phyloP scores from a whole-genome alignment of 2,113 vertebrate species.

The Apeltes quadracus region DNA sequence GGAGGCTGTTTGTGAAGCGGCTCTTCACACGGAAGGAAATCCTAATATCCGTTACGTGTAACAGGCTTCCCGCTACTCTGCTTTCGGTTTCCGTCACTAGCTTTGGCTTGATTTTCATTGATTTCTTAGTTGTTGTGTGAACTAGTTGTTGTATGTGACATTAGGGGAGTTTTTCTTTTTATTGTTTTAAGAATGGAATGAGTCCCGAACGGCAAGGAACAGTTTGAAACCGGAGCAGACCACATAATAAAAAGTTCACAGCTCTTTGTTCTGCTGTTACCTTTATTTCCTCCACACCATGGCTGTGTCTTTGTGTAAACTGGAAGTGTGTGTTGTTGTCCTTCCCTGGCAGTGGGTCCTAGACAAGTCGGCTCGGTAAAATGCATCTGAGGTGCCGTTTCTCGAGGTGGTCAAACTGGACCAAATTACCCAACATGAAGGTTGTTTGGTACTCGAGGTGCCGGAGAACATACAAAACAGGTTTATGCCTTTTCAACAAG shows the following conservation, averaged over 20 bases:
- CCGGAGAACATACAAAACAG: neutral
- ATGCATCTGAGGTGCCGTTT: neutral
- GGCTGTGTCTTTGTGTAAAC: neutral
- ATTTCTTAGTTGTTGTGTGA: neutral
- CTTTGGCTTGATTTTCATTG: neutral
- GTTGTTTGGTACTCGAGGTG: no score
- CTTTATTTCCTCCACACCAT: neutral
- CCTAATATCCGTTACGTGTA: slow-evolving; percentile 26
- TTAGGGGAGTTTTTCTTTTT: neutral
- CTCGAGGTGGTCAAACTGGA: neutral
- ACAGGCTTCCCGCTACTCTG: slow-evolving; percentile 3
- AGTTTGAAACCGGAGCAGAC: neutral
- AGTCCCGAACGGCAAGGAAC: neutral
- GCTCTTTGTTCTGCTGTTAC: neutral
- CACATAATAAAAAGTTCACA: neutral
- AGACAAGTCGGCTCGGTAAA: slow-evolving; percentile 16
- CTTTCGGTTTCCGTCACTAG: neutral
- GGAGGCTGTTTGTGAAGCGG: slow-evolving; percentile 9
- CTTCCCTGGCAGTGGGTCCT: no score
- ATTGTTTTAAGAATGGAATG: neutral
- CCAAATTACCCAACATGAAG: neutral
- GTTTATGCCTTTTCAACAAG: slow-evolving; percentile 73
- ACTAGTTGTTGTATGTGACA: neutral
- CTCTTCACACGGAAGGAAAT: slow-evolving; percentile 23
- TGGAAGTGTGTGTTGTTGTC: no score